phyloP scores from a whole-genome alignment of 2,797 vertebrate species.

The Periophthalmus magnuspinnatus region DNA sequence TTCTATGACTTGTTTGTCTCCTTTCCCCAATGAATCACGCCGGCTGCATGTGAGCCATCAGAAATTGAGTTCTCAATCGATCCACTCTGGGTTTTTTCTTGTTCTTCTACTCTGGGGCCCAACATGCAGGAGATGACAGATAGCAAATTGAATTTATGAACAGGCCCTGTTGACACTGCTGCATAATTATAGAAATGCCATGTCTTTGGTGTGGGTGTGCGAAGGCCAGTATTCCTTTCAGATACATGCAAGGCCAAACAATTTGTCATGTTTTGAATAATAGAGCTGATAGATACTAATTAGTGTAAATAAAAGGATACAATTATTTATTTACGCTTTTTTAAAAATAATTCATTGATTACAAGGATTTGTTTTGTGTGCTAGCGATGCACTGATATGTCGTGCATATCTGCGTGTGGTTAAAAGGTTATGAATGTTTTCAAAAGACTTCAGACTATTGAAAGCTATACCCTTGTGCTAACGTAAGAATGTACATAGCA shows the following conservation, averaged over 20 bases:
- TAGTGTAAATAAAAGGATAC: constrained; percentile 17
- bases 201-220: constrained; percentile 58
- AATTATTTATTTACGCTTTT: constrained; percentile 4
- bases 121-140: constrained; percentile 70
- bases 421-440: not conserved
- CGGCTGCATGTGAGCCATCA: constrained; percentile 60
- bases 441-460: not conserved
- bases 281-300: constrained; percentile 27
- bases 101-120: constrained; percentile 18
- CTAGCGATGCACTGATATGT: not conserved
- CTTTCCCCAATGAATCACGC: constrained; percentile 47
- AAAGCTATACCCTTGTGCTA: not conserved
- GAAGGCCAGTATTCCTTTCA: constrained; percentile 27
- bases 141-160: constrained; percentile 79
- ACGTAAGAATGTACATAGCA: too few relatives aligned
- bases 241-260: constrained; percentile 32
- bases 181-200: constrained; percentile 72
- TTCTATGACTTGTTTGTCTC: constrained; percentile 36
- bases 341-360: not conserved
- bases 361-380: not conserved
- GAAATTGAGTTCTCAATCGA: constrained; percentile 69
- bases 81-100: constrained; percentile 40
- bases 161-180: constrained; percentile 67
- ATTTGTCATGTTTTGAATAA: constrained; percentile 18
- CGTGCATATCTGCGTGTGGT: not conserved